phyloP scores from a whole-genome alignment of 2,888 invertebrate species.

The Tridacna gigas region DNA sequence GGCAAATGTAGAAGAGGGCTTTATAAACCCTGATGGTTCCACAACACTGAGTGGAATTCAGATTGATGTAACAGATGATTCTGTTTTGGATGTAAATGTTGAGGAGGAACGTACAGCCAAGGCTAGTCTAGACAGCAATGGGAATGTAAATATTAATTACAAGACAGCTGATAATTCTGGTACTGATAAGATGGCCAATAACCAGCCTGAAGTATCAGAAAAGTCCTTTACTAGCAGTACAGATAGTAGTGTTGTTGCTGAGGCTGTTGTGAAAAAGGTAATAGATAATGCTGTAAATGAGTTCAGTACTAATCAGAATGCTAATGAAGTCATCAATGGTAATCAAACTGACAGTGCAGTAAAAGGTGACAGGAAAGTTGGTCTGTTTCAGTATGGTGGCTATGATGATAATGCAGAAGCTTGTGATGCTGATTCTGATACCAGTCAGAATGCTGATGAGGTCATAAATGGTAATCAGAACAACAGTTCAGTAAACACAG shows the following conservation, averaged over 20 bases:
- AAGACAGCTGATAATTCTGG: neutral
- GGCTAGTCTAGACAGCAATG: neutral
- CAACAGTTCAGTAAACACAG: neutral
- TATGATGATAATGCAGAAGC: conserved; percentile 36
- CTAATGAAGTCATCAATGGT: conserved; percentile 28
- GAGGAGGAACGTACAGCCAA: neutral
- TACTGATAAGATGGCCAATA: neutral
- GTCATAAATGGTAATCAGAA: neutral
- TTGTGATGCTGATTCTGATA: conserved; percentile 20
- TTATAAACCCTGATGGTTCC: conserved; percentile 48
- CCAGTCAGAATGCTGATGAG: neutral
- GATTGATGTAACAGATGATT: conserved; percentile 28
- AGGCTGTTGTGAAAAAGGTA: conserved; percentile 65
- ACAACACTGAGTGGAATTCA: conserved; percentile 37
- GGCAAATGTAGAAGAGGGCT: conserved; percentile 42
- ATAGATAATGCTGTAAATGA: conserved; percentile 61
- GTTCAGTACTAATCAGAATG: conserved; percentile 19
- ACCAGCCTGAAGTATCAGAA: conserved; percentile 21
- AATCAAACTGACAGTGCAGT: conserved; percentile 5
- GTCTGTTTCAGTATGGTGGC: conserved; percentile 58
- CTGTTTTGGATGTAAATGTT: neutral
- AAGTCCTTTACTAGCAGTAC: conserved; percentile 58
- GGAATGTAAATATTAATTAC: too few relatives aligned
- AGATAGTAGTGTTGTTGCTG: conserved; percentile 68
- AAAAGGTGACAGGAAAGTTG: conserved; percentile 48